Conservation (phyloP, 2,797 vertebrate genomes). For the Myiothlypis chrysogaster region DNA sequence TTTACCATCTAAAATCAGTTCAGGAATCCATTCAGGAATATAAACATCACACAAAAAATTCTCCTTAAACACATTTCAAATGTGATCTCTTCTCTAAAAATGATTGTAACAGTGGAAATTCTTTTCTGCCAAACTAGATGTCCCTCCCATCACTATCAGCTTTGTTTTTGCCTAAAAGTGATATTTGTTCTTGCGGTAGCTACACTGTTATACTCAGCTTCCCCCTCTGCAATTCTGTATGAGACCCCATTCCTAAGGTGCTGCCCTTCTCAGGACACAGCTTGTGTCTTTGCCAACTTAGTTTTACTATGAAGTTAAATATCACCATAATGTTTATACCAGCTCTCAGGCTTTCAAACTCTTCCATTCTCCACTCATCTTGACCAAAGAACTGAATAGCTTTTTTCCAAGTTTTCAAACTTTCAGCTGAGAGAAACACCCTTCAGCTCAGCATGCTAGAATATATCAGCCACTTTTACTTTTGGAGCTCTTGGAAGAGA, state of each 20-base stretch:
- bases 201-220: neutral
- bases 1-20: neutral
- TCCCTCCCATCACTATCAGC: neutral
- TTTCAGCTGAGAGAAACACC: neutral
- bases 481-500: neutral
- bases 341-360: neutral
- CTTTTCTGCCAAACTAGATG: neutral
- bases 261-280: neutral
- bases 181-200: rapidly evolving
- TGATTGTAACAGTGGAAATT: neutral
- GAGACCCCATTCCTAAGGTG: neutral
- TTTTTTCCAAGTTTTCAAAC: neutral
- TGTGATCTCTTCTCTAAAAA: neutral
- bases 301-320: neutral
- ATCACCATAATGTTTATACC: neutral
- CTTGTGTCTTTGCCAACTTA: neutral
- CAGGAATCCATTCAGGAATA: neutral
- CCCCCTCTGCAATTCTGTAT: neutral
- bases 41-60: neutral
- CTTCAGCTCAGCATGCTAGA: neutral
- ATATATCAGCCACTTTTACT: neutral
- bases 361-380: neutral
- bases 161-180: neutral
- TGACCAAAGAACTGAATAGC: neutral
- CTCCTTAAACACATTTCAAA: neutral